These are phyloP conservation scores for Hybognathus amarus DNA, from an alignment of 2,797 vertebrate species.

Conservation along the genomic window DNA sequence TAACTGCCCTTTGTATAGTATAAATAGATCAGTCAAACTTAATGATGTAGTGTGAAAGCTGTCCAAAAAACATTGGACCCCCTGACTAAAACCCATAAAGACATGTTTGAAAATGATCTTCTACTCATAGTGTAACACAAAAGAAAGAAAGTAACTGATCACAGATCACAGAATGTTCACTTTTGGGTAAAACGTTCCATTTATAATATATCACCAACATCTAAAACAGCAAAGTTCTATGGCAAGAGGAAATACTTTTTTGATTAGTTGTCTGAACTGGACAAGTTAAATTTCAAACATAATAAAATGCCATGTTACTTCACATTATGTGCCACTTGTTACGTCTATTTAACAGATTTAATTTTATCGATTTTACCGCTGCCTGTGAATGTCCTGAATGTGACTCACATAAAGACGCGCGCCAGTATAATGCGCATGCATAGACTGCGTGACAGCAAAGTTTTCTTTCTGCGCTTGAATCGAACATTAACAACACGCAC, in stretches of 20 bases:
- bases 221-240: constrained; percentile 5
- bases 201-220: constrained; percentile 19
- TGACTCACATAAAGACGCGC: too few species aligned
- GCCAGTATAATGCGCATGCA: too few species aligned
- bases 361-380: too few species aligned
- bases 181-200: not conserved
- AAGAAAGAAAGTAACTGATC: constrained; percentile 7
- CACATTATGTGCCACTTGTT: too few species aligned
- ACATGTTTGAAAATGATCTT: not conserved
- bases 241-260: constrained; percentile 2
- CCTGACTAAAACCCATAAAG: not conserved
- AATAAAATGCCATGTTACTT: too few species aligned
- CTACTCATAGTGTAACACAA: not conserved
- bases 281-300: too few species aligned
- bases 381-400: too few species aligned
- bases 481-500: too few species aligned
- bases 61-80: not conserved
- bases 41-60: not conserved
- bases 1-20: not conserved
- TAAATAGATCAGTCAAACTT: not conserved
- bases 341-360: too few species aligned
- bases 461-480: too few species aligned
- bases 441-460: too few species aligned
- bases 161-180: not conserved
- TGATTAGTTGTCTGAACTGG: too few species aligned